phyloP scores from a whole-genome alignment of 1,140 invertebrate species.

The Radopholus similis region DNA sequence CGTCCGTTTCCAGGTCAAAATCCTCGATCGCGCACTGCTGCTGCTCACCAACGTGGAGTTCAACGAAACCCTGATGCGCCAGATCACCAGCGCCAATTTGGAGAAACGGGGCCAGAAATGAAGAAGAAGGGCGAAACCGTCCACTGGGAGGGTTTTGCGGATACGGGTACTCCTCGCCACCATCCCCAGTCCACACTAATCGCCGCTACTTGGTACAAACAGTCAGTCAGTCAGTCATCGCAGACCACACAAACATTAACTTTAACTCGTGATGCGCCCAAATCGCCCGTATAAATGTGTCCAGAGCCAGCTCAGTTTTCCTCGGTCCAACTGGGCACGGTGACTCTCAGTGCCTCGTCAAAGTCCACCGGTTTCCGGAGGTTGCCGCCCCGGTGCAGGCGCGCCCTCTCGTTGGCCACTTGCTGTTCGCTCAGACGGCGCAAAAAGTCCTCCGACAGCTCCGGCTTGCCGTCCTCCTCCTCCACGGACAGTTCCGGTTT shows the following conservation, averaged over 20 bases:
- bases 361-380: constrained; percentile 8
- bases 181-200: background rate
- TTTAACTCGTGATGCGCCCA: background rate
- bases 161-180: background rate
- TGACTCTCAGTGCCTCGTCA: constrained; percentile 27
- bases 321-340: constrained; percentile 17
- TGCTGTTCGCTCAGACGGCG: constrained; percentile 11
- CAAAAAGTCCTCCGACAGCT: constrained; percentile 18
- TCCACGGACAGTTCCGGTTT: constrained; percentile 9
- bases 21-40: constrained; percentile 49
- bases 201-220: background rate
- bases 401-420: constrained; percentile 2
- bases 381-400: constrained; percentile 24
- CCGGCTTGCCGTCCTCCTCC: background rate
- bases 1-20: constrained; percentile 41
- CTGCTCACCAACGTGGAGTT: constrained; percentile 54
- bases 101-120: constrained; percentile 3
- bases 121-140: background rate
- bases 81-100: constrained; percentile 48
- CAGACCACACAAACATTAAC: background rate
- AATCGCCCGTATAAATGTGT: background rate
- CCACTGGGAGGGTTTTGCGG: too few species aligned
- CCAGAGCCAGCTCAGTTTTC: background rate
- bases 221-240: background rate
- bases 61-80: constrained; percentile 49